Conservation (phyloP, 2,888 invertebrate genomes). For the Lottia scabra region DNA sequence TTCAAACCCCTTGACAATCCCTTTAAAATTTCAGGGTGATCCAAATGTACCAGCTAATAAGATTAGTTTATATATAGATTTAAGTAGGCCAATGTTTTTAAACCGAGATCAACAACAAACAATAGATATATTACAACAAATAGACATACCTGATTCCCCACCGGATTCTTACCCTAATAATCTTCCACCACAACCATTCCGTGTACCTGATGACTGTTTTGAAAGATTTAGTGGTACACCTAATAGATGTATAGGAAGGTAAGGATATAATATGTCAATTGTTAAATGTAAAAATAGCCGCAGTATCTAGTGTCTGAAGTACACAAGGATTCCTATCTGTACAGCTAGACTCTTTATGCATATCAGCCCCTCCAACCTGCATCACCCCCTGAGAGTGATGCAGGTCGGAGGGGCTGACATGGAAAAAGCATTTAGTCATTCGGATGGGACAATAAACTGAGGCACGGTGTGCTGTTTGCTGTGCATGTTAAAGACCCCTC, state of each 20-base stretch:
- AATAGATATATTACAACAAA: constrained; percentile 34
- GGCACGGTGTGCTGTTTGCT: no score
- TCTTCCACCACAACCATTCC: constrained; percentile 53
- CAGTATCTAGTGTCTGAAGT: no score
- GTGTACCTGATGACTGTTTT: constrained; percentile 45
- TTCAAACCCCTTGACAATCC: no score
- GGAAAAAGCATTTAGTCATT: no score
- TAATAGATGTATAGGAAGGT: constrained; percentile 46
- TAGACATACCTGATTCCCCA: constrained; percentile 38
- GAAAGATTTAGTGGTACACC: constrained; percentile 35
- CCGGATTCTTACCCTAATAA: constrained; percentile 26
- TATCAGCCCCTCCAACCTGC: no score
- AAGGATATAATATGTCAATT: not conserved
- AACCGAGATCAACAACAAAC: constrained; percentile 49
- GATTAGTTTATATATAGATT: constrained; percentile 52
- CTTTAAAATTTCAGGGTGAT: constrained; percentile 55
- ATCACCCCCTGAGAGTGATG: no score
- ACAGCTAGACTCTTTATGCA: no score
- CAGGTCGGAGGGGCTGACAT: no score
- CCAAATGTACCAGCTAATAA: constrained; percentile 65
- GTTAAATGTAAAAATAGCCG: no score
- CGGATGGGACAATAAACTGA: no score
- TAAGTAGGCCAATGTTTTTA: constrained; percentile 57
- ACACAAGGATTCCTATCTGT: no score
- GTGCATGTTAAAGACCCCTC: no score